Percentiles rank a stretch among this genome's conserved stretches.
Conservation (phyloP, 2,113 vertebrate genomes). For the Butorides virescens region DNA sequence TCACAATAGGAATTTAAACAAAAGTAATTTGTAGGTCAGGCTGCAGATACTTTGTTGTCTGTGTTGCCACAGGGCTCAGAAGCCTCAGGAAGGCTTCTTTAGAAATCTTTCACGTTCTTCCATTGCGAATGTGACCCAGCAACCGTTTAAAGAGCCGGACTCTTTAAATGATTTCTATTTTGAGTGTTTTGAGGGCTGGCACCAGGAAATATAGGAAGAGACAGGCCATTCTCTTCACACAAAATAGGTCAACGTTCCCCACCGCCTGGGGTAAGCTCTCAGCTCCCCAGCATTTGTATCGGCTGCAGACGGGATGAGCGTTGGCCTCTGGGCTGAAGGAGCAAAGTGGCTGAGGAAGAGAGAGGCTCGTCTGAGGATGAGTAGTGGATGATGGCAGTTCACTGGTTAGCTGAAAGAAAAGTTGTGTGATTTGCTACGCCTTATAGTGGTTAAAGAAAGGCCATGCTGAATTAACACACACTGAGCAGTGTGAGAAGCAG, state of each 20-base stretch:
- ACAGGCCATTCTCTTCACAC: not conserved
- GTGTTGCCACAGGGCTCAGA: not conserved
- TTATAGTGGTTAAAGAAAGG: not conserved
- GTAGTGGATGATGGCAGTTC: not conserved
- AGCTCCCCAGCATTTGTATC: fast-evolving
- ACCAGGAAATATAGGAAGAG: not conserved
- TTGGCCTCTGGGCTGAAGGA: not conserved
- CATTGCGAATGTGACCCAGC: not conserved
- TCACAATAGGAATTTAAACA: not conserved
- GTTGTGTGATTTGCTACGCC: not conserved
- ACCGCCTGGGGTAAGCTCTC: fast-evolving
- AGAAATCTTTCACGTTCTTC: not conserved
- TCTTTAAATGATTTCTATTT: not conserved
- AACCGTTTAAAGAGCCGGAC: not conserved
- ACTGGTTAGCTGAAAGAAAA: not conserved
- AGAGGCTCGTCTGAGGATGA: not conserved
- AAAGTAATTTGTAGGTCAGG: not conserved
- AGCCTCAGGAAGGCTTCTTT: not conserved
- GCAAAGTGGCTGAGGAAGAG: not conserved
- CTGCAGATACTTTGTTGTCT: not conserved
- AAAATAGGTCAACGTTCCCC: not conserved
- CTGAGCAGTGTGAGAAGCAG: not conserved
- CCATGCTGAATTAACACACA: fast-evolving
- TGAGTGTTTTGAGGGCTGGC: not conserved
- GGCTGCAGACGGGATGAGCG: not conserved